phyloP scores from a whole-genome alignment of 2,113 vertebrate species.

The Eretmochelys imbricata region DNA sequence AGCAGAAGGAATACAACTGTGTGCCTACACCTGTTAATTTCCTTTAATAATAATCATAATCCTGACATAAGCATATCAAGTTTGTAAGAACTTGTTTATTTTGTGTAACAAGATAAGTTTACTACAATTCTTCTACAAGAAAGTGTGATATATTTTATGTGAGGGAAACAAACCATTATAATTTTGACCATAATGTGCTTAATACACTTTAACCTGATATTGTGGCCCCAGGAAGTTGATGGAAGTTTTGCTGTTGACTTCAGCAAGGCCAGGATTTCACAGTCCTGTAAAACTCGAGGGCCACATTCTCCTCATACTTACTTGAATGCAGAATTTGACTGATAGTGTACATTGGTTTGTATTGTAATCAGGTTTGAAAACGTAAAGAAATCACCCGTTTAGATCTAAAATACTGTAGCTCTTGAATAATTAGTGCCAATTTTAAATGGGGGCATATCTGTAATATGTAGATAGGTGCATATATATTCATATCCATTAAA shows the following conservation, averaged over 20 bases:
- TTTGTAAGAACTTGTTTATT: neutral
- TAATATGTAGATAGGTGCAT: neutral
- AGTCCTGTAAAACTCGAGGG: neutral
- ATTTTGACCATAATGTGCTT: neutral
- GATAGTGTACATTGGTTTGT: neutral
- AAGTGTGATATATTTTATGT: neutral
- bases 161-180: neutral
- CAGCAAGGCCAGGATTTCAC: neutral
- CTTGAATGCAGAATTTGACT: neutral
- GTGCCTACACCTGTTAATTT: neutral
- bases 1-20: neutral
- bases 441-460: neutral
- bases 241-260: neutral
- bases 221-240: neutral
- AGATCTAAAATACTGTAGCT: neutral
- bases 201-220: neutral
- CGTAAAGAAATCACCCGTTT: neutral
- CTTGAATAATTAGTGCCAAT: neutral
- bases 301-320: neutral
- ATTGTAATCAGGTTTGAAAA: neutral
- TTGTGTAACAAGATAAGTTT: neutral
- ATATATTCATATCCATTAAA: neutral
- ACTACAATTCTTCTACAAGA: neutral
- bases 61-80: neutral
- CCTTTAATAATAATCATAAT: neutral